Evolutionary conservation across 2,113 vertebrate genomes (phyloP).

Genomic region (Verasper variegatus): DNA sequence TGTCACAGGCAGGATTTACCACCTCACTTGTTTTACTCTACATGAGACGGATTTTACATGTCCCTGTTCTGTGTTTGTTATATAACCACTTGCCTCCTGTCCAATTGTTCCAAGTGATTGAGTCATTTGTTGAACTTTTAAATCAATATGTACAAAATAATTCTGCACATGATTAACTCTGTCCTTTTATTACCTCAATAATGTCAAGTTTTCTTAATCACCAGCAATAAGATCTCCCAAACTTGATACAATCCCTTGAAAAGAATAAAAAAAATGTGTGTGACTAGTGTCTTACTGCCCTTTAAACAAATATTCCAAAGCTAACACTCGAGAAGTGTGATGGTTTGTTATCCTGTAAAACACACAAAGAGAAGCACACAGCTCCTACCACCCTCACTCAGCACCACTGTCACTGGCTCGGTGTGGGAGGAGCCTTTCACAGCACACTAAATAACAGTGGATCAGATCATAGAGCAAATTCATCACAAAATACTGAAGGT

Average conservation of each 20-base stretch:
- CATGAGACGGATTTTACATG: background rate
- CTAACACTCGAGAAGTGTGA: background rate
- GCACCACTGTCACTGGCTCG: background rate
- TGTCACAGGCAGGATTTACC: too few relatives aligned
- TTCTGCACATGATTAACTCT: background rate
- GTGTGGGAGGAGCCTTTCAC: background rate
- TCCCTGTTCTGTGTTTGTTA: background rate
- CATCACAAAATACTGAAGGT: background rate
- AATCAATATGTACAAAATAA: background rate
- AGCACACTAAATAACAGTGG: conserved; percentile 15
- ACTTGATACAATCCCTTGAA: background rate
- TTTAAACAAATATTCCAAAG: background rate
- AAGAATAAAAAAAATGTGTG: too few relatives aligned
- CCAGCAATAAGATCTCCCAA: too few relatives aligned
- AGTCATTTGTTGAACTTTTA: background rate
- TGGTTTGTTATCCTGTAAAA: background rate
- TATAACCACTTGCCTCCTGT: background rate
- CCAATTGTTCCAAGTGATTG: background rate
- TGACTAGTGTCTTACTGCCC: too few relatives aligned
- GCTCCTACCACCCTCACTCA: background rate
- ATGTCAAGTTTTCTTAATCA: background rate
- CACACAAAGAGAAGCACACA: conserved; percentile 3
- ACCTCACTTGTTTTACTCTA: too few relatives aligned
- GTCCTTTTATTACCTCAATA: background rate
- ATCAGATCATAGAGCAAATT: background rate